Evolutionary conservation across 2,797 vertebrate species (phyloP).

Genomic region (Xenops minutus): DNA sequence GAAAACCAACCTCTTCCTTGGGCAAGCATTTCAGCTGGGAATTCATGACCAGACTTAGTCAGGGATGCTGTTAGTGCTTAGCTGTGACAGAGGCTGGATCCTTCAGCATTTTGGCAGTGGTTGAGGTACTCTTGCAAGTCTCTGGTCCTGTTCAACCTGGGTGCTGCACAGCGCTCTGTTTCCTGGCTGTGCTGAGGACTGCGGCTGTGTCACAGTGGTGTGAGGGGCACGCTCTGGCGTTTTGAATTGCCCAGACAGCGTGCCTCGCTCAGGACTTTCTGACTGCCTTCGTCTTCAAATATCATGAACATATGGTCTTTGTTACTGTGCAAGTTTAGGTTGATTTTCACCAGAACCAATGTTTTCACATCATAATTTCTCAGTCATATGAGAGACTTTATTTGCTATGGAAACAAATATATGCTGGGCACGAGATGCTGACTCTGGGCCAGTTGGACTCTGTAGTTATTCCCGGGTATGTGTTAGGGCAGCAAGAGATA

Average conservation of each 20-base stretch:
- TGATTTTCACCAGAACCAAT: conserved; percentile 64
- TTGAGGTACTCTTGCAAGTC: background rate
- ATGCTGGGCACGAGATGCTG: conserved; percentile 62
- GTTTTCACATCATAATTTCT: conserved; percentile 64
- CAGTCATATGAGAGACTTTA: conserved; percentile 63
- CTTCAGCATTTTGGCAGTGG: background rate
- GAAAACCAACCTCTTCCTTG: background rate
- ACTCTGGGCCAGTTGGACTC: conserved; percentile 66
- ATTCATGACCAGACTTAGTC: background rate
- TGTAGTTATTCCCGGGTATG: conserved; percentile 50
- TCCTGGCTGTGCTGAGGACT: background rate
- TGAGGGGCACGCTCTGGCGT: background rate
- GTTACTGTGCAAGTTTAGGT: conserved; percentile 58
- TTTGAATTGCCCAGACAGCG: background rate
- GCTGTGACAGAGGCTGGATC: background rate
- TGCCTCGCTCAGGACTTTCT: background rate
- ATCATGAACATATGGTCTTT: conserved; percentile 44
- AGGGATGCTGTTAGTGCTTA: background rate
- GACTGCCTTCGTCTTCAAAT: conserved; percentile 34
- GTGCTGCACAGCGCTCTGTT: background rate
- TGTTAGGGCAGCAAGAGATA: conserved; percentile 60
- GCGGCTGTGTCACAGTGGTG: background rate
- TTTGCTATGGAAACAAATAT: conserved; percentile 66
- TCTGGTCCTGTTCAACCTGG: background rate
- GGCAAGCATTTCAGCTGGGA: background rate